Base-by-base conservation (phyloP, 2,797 vertebrate genomes). In the Helicolenus hilgendorfi region DNA sequence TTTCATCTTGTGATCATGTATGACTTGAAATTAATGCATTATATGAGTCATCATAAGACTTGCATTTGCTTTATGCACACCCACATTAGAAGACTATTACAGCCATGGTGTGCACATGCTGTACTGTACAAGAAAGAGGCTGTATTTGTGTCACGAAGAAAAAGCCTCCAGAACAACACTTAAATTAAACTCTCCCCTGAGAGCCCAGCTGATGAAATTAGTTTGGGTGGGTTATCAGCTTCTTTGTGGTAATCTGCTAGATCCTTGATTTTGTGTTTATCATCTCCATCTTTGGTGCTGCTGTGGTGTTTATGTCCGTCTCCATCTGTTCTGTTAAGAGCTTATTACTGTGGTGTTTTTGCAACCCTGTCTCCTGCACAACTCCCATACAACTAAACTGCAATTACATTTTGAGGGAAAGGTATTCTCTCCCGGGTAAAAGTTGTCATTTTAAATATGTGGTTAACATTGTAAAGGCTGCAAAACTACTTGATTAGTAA, bases 141-240 rank as follows among this genome's bases (percentile, higher is more conserved):
- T 27, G 68, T 60, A 0, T 7, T 78, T 60, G 8, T 75, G 81
- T 80, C 77, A 63, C n/a, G 56, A 55, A 70, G 24, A 58, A 41
- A 80, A 77, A 41, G 22, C 15, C 59, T 53, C 14, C 76, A 15
- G 26, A 88, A 84, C 79, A 78, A 84, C 78, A 63, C 76, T 84
- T 83, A 73, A 72, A 87, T 93, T 31, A 84, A 9, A 20, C 60
- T 58, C 65, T 68, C 33, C 13, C 14, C 56, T 60, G 22, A 76
- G 79, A 84, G 67, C 60, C 36, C 22, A 9, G 76, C 59, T 68
- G 82, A 91, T 87, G 72, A 80, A 89, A 92, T 93, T 89, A 87
- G 88, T 91, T 91, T 72, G 78, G 84, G 79, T 84, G 79, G 77
- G 56, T 89, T 83, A 86, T 80, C 87, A 86, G 90, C 80, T 81